Evolutionary conservation across 1,140 invertebrate genomes (phyloP).

Genomic region (Scaptomyza pallida): DNA sequence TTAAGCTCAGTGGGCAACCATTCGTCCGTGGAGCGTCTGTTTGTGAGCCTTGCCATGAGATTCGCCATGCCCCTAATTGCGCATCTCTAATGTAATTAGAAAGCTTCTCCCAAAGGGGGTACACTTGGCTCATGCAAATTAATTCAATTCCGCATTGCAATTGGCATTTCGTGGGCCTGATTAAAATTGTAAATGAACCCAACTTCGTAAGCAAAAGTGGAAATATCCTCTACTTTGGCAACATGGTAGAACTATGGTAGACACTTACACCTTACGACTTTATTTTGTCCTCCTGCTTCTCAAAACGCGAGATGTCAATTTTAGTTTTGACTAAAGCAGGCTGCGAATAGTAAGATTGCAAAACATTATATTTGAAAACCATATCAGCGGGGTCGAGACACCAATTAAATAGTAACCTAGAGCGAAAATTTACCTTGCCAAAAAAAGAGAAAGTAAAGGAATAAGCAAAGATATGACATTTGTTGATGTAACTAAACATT

Average conservation of each 20-base stretch:
- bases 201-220: not conserved
- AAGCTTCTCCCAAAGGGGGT: slow-evolving; percentile 1
- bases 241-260: too few relatives aligned
- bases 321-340: too few relatives aligned
- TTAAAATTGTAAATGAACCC: slow-evolving; percentile 60
- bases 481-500: too few relatives aligned
- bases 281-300: not conserved
- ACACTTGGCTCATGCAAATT: slow-evolving; percentile 59
- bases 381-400: too few relatives aligned
- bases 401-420: too few relatives aligned
- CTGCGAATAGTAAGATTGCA: too few relatives aligned
- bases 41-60: slow-evolving; percentile 11
- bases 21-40: slow-evolving; percentile 15
- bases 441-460: too few relatives aligned
- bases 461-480: too few relatives aligned
- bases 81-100: slow-evolving; percentile 77
- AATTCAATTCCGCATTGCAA: slow-evolving; percentile 63
- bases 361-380: too few relatives aligned
- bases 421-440: too few relatives aligned
- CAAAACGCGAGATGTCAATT: too few relatives aligned
- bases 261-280: not conserved
- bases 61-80: slow-evolving; percentile 53
- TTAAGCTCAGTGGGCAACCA: slow-evolving; percentile 34
- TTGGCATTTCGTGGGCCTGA: slow-evolving; percentile 48
- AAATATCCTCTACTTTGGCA: not conserved